Base-by-base conservation (phyloP, 2,888 invertebrate species). In the Drosophila kuntzei region DNA sequence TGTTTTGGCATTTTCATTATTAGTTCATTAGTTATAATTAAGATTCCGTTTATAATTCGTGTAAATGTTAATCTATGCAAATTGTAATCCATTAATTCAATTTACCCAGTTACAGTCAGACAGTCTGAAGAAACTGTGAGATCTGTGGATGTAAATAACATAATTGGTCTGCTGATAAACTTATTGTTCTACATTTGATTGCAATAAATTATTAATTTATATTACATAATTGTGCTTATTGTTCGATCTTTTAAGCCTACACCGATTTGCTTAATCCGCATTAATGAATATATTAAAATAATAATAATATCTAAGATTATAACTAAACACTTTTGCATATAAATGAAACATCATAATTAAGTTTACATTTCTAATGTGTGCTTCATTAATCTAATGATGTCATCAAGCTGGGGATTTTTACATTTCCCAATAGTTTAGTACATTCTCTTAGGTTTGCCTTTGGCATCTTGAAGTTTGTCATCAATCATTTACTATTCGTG, bases 21-120 rank as follows among this genome's bases (percentile, higher is more conserved):
- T 36, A 7, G 57, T 64, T 72, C 47, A 65, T 73, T 57, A 53
- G 55, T 16, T 60, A 64, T 58, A 57, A 79, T 78, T 81, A 84
- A 61, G 79, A 39, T 5, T 16, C 43, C 47, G 41, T 32, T 50
- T 63, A 67, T 39, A 64, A 66, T 50, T 54, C 22, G 27, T 73
- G 65, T 65, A 54, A 80, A 70, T 74, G 61, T 36, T 71, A 51
- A 71, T 51, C 34, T 32, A 39, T 32, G 34, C 49, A 44, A 43
- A 68, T 65, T 14, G 4, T 53, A 29, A 66, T n/a, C 53, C 53
- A 74, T 62, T 78, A 66, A 62, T 68, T 67, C 0, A 49, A 63
- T 74, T 62, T 81, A 63, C 66, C 9, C 32, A 25, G n/a, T 46
- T 32, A 29, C 5, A 63, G 11, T 43, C 9, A 14, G 46, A 27